A percentile compares a stretch with the other conserved stretches of the same genome.
These are phyloP conservation scores for Tetramorium bicarinatum DNA, from an alignment of 2,888 invertebrate species.

Conservation along the genomic window DNA sequence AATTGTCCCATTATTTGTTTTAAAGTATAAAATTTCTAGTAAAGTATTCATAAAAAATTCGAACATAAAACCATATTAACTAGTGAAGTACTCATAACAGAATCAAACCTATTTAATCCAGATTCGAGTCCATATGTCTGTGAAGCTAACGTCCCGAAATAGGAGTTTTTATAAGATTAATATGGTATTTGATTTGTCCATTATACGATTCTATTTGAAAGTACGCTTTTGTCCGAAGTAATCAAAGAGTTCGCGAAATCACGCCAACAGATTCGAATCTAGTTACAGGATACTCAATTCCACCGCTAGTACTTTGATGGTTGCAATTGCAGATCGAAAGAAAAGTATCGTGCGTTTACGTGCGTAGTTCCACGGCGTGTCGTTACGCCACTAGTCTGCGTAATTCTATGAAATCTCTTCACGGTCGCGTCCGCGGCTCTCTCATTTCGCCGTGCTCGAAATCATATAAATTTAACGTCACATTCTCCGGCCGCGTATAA, in stretches of 20 bases:
- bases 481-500: slow-evolving; percentile 53
- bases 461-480: slow-evolving; percentile 68
- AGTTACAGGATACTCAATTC: background rate
- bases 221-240: no score
- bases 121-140: no score
- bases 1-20: background rate
- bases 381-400: slow-evolving; percentile 42
- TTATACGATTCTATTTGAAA: no score
- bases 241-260: no score
- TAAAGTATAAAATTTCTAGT: no score
- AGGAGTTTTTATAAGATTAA: no score
- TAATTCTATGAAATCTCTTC: slow-evolving; percentile 49
- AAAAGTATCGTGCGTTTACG: background rate
- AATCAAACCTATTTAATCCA: no score
- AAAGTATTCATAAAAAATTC: no score
- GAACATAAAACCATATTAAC: background rate
- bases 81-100: no score
- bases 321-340: background rate
- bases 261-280: background rate
- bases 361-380: slow-evolving; percentile 1
- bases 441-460: slow-evolving; percentile 48
- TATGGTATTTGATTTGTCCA: no score
- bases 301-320: background rate
- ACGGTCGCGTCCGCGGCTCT: slow-evolving; percentile 40
- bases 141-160: no score